Evolutionary conservation across 2,797 vertebrate species (phyloP), one percentile per base, ranked within the genome.

Genomic region (Melopsittacus undulatus): DNA sequence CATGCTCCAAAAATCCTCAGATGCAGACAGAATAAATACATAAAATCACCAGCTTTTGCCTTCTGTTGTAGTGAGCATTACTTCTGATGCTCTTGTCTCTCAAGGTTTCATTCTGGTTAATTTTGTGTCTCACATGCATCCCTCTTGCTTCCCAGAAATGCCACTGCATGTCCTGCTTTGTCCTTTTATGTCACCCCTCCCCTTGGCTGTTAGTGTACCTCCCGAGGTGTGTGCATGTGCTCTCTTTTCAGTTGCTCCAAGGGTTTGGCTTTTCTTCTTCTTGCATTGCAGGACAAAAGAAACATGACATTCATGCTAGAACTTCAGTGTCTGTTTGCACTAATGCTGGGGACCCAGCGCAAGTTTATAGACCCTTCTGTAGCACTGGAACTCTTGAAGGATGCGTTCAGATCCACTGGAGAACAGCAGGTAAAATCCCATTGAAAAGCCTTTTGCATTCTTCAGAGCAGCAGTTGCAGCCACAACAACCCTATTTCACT

Each of bases 251-350:
- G 45, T 30, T 70, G 83, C 46, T 18, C 76, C 43, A 69, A 61
- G 40, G 56, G 18, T 34, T 91, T 90, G 82, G 27, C 54, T 75
- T 81, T 38, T 73, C 48, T 84, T 69, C 6, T 83, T 88, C 18
- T 97, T 80, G 34, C 90, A 5, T 66, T 46, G 51, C 97, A 99
- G 99, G 98, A 99, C 97, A 99, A 99, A 97, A 98, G 99, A 97
- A 99, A 99, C 89, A 97, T 99, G 2, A 98, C 99, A 1, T 99
- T 99, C 97, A 99, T 99, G 99, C 99, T 99, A 95, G 99, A 99
- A 95, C 98, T 99, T 87, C 98, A 99, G 26, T 99, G 98, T 84
- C 98, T 99, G 40, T 99, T 99, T 86, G 98, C 99, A 51, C 97
- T 99, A 77, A 99, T 99, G 99, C 97, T 99, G 95, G 99, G 99